Evolutionary conservation across 2,888 invertebrate species (phyloP).

Genomic region (Ormyrus nitidulus): DNA sequence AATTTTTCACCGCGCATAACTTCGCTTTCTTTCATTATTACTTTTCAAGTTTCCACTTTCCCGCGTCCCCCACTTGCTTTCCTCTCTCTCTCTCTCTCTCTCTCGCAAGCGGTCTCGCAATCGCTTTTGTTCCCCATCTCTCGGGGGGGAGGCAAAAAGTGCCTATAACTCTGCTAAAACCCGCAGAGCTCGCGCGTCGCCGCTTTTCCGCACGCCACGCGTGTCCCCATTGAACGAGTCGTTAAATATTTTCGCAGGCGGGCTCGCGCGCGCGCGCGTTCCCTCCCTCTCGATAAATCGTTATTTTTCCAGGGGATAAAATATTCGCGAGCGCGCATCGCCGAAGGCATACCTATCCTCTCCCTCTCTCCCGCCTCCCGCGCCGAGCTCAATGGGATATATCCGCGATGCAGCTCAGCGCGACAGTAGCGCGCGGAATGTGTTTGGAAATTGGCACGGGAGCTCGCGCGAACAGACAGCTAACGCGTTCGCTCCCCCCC

Average conservation of each 20-base stretch:
- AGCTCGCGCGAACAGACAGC: conserved; percentile 15
- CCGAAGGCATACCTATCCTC: conserved; percentile 35
- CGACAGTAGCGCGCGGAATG: conserved; percentile 11
- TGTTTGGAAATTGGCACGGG: conserved; percentile 43
- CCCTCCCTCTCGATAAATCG: conserved; percentile 57
- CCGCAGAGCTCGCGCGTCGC: conserved; percentile 12
- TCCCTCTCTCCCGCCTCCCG: background rate
- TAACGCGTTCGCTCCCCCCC: conserved; percentile 1
- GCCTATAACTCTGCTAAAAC: conserved; percentile 39
- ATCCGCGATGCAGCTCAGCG: background rate
- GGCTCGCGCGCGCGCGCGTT: conserved; percentile 10
- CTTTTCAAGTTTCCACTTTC: conserved; percentile 44
- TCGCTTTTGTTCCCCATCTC: conserved; percentile 23
- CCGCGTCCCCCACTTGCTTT: background rate
- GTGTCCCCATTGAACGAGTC: conserved; percentile 45
- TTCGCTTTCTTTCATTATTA: conserved; percentile 50
- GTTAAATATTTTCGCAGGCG: conserved; percentile 60
- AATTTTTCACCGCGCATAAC: conserved; percentile 48
- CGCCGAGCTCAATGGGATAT: background rate
- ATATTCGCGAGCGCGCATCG: conserved; percentile 55
- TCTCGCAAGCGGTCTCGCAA: background rate
- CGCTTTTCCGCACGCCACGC: background rate
- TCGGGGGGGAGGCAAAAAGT: conserved; percentile 8
- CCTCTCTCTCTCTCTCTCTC: background rate
- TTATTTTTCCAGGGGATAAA: conserved; percentile 59